Conservation (phyloP, 2,113 vertebrate genomes). For the Desmodus rotundus region DNA sequence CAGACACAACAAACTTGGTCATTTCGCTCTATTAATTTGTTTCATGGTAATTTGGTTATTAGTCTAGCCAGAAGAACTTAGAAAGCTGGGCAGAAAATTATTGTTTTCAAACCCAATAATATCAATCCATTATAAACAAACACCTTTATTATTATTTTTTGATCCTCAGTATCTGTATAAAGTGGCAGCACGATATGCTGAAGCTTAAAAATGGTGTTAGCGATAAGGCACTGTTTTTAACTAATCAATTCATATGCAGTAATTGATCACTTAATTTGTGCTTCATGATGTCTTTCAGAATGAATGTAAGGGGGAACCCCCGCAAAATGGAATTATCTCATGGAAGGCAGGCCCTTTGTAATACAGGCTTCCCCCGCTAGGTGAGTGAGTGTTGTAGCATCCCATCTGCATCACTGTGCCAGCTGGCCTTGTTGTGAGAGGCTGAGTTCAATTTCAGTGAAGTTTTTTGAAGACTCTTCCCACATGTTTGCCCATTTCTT, state of each 20-base stretch:
- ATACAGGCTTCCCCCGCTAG: too few relatives aligned
- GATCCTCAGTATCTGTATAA: neutral
- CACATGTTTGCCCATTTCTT: too few relatives aligned
- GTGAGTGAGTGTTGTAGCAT: too few relatives aligned
- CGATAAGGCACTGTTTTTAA: neutral
- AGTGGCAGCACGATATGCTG: neutral
- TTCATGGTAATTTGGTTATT: neutral
- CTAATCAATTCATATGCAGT: neutral
- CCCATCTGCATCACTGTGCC: too few relatives aligned
- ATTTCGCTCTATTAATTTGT: neutral
- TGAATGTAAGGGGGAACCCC: neutral
- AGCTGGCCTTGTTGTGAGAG: too few relatives aligned
- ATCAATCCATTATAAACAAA: neutral
- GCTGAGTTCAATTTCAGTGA: too few relatives aligned
- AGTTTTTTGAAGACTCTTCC: too few relatives aligned
- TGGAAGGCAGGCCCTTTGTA: too few relatives aligned
- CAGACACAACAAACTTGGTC: too few relatives aligned
- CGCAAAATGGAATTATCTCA: too few relatives aligned
- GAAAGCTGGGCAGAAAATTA: neutral
- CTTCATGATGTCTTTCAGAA: neutral
- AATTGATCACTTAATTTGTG: neutral
- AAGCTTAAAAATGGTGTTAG: neutral
- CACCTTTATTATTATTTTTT: constrained; percentile 8
- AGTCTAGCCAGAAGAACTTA: neutral
- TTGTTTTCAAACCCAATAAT: neutral